Percentiles rank a stretch among this genome's conserved stretches.
phyloP scores from a whole-genome alignment of 2,888 invertebrate species.

The Drosophila suboccidentalis region DNA sequence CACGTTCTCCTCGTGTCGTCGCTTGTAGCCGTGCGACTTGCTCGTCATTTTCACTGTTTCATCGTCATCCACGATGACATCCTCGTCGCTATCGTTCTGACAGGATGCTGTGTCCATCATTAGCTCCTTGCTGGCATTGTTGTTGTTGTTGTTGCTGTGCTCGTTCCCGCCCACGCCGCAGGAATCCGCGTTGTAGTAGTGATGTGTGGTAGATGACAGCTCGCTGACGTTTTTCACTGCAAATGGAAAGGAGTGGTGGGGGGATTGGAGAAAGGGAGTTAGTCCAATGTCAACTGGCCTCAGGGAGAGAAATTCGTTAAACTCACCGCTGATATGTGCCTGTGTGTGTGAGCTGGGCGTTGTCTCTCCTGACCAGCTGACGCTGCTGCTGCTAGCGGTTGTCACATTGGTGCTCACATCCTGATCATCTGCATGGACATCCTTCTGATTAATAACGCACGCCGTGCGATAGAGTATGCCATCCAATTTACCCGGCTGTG shows the following conservation, averaged over 20 bases:
- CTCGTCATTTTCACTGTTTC: conserved; percentile 82
- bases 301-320: not conserved
- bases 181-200: conserved; percentile 85
- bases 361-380: conserved; percentile 65
- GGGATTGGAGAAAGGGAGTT: not conserved
- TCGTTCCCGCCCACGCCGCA: conserved; percentile 76
- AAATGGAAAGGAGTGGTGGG: not conserved
- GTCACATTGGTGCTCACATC: conserved; percentile 80
- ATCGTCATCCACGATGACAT: conserved; percentile 85
- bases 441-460: conserved; percentile 84
- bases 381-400: conserved; percentile 69
- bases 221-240: conserved; percentile 85
- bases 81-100: conserved; percentile 85
- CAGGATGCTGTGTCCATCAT: conserved; percentile 79
- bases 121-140: conserved; percentile 76
- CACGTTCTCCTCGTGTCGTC: conserved; percentile 83
- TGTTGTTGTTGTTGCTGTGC: conserved; percentile 54
- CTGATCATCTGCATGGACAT: conserved; percentile 78
- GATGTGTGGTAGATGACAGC: conserved; percentile 85
- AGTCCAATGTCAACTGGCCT: conserved; percentile 10
- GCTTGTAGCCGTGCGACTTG: conserved; percentile 67
- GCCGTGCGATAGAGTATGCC: conserved; percentile 85
- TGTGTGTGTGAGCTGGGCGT: conserved; percentile 62
- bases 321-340: conserved; percentile 83
- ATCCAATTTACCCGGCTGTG: conserved; percentile 83